Evolutionary conservation across 2,888 invertebrate genomes (phyloP).

Genomic region (Cancer borealis): DNA sequence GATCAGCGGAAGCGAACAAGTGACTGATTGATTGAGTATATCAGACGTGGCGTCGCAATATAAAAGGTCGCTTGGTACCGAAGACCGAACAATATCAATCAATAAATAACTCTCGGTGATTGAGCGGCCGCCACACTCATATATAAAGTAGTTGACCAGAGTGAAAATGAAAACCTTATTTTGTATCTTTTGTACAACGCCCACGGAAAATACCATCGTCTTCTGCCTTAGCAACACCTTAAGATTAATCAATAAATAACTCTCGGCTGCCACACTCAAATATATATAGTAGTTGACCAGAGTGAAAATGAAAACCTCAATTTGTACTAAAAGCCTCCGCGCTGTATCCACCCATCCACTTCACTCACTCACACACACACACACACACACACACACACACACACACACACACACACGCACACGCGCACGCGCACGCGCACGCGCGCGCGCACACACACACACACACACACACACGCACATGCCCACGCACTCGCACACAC

Average conservation of each 20-base stretch:
- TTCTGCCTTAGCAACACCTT: too few relatives aligned
- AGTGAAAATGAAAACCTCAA: neutral
- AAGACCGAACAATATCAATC: neutral
- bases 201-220: too few relatives aligned
- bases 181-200: too few relatives aligned
- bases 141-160: too few relatives aligned
- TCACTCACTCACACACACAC: neutral
- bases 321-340: slow-evolving; percentile 22
- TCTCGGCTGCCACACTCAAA: neutral
- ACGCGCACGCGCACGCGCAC: neutral
- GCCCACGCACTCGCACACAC: too few relatives aligned
- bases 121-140: neutral
- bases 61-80: neutral
- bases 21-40: neutral
- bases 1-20: neutral
- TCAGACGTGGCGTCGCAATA: neutral
- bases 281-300: neutral
- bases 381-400: neutral
- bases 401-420: neutral
- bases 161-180: too few relatives aligned
- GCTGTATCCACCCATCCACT: neutral
- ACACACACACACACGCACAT: too few relatives aligned
- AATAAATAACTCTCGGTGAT: neutral
- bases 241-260: slow-evolving; percentile 16
- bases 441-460: too few relatives aligned